phyloP scores from a whole-genome alignment of 1,140 invertebrate species.

The Galleria mellonella region DNA sequence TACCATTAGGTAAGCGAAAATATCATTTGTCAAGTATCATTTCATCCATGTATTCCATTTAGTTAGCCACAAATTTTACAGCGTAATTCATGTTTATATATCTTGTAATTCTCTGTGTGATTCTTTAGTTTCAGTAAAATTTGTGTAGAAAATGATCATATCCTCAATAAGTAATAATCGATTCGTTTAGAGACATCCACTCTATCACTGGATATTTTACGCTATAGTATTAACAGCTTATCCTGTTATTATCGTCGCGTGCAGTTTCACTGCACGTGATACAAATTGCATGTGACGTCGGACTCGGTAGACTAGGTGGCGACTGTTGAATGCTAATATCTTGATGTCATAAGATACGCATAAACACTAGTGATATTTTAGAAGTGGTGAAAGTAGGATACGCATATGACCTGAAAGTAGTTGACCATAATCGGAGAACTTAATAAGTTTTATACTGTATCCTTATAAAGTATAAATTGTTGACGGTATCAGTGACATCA shows the following conservation, averaged over 20 bases:
- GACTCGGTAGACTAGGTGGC: constrained; percentile 13
- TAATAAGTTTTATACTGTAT: not conserved
- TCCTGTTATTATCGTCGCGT: constrained; percentile 22
- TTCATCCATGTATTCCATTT: too few relatives aligned
- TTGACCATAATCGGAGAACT: constrained; percentile 15
- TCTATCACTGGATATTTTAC: too few relatives aligned
- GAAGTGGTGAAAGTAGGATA: constrained; percentile 4
- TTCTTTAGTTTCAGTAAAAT: too few relatives aligned
- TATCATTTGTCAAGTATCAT: too few relatives aligned
- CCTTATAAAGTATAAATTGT: not conserved
- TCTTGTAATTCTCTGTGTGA: too few relatives aligned
- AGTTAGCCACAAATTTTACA: too few relatives aligned
- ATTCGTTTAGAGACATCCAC: too few relatives aligned
- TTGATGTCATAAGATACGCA: constrained; percentile 21
- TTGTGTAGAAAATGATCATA: too few relatives aligned
- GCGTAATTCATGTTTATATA: too few relatives aligned
- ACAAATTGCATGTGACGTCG: constrained; percentile 14
- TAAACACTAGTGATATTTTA: constrained; percentile 4
- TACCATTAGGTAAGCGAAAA: too few relatives aligned
- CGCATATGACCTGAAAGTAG: not conserved
- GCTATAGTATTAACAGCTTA: constrained; percentile 6
- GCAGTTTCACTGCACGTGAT: constrained; percentile 37
- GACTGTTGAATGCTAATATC: constrained; percentile 22
- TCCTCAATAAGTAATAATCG: too few relatives aligned
- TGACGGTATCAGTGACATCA: constrained; percentile 2